Evolutionary conservation across 2,888 invertebrate genomes (phyloP), one percentile per base, ranked within the genome.

Genomic region (Tineola bisselliella): DNA sequence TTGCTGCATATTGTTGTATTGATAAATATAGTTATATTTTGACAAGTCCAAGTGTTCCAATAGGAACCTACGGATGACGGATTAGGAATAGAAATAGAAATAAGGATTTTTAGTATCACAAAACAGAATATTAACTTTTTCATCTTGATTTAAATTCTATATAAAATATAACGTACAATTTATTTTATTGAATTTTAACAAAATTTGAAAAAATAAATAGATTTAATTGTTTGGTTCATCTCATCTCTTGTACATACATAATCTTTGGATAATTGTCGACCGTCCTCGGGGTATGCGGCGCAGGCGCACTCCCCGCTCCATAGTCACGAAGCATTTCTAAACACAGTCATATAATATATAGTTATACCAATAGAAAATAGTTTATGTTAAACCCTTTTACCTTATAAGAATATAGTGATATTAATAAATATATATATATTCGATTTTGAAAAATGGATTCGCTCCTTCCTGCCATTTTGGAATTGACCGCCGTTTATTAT

Each of bases 321-420:
- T 76, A 79, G 82, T 84, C 84, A 84, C 83, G 84, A 80, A 70
- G 72, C 71, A 71, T 70, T 52, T 76, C 79, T 84, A 80, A 83
- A 81, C 82, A 82, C 76, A 83, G 78, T 12, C 8, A 15, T n/a
- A 13, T 17, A 58, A 54, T 54, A 6, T 54, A 54, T 18, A 25
- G 10, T 17, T 48, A 17, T 17, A 17, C 25, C 5, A 54, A 52
- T 52, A 18, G 15, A 52, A 44, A 17, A 48, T 48, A 77, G 73
- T 74, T 75, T 73, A 77, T 73, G 75, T 76, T 70, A 81, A 83
- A 80, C 79, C 80, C 79, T 78, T 81, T 80, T 78, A 81, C 83
- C 82, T 83, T 84, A 83, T 81, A 58, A 33, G 58, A 8, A 3
- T 30, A n/a, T n/a, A n/a, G n/a, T 57, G 6, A 8, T 15, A 57